phyloP scores from a whole-genome alignment of 2,797 vertebrate genomes.

The Enteromius argenteus region DNA sequence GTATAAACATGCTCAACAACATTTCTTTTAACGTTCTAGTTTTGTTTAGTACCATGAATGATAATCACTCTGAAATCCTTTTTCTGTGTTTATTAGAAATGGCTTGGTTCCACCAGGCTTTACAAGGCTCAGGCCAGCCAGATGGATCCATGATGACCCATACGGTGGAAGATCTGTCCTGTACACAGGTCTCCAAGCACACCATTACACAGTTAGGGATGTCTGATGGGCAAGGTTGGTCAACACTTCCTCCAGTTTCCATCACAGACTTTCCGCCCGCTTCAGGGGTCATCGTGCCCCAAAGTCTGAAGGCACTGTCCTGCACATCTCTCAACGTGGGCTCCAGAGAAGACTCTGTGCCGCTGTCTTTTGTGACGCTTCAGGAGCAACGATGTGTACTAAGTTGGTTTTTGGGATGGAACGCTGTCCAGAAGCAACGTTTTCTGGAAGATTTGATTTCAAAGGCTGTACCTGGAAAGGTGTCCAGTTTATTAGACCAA shows the following conservation, averaged over 20 bases:
- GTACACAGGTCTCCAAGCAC: slow-evolving; percentile 33
- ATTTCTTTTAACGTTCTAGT: background rate
- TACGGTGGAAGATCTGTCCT: slow-evolving; percentile 34
- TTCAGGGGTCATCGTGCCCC: slow-evolving; percentile 65
- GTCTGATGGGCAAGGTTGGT: slow-evolving; percentile 53
- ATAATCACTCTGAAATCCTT: background rate
- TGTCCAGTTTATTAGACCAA: slow-evolving; percentile 85
- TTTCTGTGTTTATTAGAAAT: slow-evolving; percentile 63
- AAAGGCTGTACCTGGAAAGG: slow-evolving; percentile 89
- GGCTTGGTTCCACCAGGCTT: slow-evolving; percentile 76
- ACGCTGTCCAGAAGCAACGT: slow-evolving; percentile 77
- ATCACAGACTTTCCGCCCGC: slow-evolving; percentile 66
- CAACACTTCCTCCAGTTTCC: slow-evolving; percentile 50
- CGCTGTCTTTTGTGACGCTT: slow-evolving; percentile 84
- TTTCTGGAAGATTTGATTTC: slow-evolving; percentile 88
- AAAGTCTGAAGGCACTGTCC: slow-evolving; percentile 72
- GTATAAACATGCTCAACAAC: too few species aligned
- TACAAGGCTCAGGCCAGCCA: slow-evolving; percentile 60
- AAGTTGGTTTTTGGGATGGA: slow-evolving; percentile 89
- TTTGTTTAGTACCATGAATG: slow-evolving; percentile 1
- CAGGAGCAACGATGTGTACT: slow-evolving; percentile 90
- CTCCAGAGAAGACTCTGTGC: slow-evolving; percentile 60
- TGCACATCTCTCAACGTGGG: slow-evolving; percentile 63
- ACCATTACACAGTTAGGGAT: slow-evolving; percentile 44
- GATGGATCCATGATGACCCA: slow-evolving; percentile 44